Evolutionary conservation across 2,888 invertebrate species (phyloP), one percentile per base, ranked within the genome.

Genomic region (Tetropium fuscum): DNA sequence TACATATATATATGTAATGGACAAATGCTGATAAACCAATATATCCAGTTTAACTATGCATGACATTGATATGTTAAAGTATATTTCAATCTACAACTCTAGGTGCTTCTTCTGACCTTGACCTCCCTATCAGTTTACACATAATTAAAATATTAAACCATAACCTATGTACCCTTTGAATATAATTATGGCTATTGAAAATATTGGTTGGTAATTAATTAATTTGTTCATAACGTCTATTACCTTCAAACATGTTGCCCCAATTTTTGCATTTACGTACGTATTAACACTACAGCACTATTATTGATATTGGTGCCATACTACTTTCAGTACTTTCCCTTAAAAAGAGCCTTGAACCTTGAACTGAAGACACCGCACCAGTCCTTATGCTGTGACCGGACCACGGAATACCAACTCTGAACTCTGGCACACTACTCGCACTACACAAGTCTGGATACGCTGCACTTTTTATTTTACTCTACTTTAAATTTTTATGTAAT

Each of bases 81-180:
- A 45, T 27, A 43, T 10, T 25, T 27, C 41, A 30, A 45, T 13
- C 10, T n/a, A 34, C 13, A 13, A 18, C 27, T 10, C 41, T 36
- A 36, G 51, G 36, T 38, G 40, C 41, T 48, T 16, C 38, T 51
- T 51, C 40, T 48, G 60, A 57, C 60, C 56, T 53, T 60, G 60
- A 60, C 60, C 60, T 51, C 40, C 30, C 27, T 32, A 55, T 32
- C 47, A 34, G 19, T 15, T 18, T 30, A 44, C 1, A 30, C 8
- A 11, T 30, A 32, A 47, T 47, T 32, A 18, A 47, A 44, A 47
- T 18, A 7, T n/a, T 30, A 32, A 19, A 16, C 10, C 15, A 45
- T 43, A 47, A 47, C 47, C 47, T 47, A 18, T 20, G 7, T 34
- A 19, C 18, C 19, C 22, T 44, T 41, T 19, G 4, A 18, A 10